phyloP scores from a whole-genome alignment of 2,113 vertebrate genomes.

The Hippocampus barbouri region DNA sequence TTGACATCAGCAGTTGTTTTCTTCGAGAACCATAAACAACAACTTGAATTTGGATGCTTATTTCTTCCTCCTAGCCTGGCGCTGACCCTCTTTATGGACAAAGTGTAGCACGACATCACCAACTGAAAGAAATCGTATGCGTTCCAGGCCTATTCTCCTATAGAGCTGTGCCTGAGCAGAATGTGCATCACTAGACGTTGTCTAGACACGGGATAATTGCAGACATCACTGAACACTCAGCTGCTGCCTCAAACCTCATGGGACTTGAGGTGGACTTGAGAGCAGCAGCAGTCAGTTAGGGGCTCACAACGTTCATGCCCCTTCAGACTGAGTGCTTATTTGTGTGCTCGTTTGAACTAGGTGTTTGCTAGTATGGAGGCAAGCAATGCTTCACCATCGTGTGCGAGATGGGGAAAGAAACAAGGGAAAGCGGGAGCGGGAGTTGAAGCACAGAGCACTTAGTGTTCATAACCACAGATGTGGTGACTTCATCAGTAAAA shows the following conservation, averaged over 20 bases:
- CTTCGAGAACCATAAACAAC: neutral
- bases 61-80: slow-evolving; percentile 12
- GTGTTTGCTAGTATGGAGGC: slow-evolving; percentile 17
- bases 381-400: slow-evolving; percentile 2
- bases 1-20: neutral
- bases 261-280: slow-evolving; percentile 81
- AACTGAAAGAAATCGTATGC: slow-evolving; percentile 32
- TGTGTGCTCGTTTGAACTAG: slow-evolving; percentile 4
- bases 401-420: slow-evolving; percentile 20
- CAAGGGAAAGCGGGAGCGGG: slow-evolving; percentile 14
- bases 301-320: slow-evolving; percentile 17
- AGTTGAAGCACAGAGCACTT: slow-evolving; percentile 38
- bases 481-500: slow-evolving; percentile 66
- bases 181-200: slow-evolving; percentile 85
- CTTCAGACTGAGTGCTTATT: slow-evolving; percentile 17
- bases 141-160: slow-evolving; percentile 41
- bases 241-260: slow-evolving; percentile 77
- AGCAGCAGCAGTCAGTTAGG: slow-evolving; percentile 60
- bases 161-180: slow-evolving; percentile 34
- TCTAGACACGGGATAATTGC: slow-evolving; percentile 94
- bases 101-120: slow-evolving; percentile 33
- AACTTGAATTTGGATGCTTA: neutral
- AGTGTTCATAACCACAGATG: slow-evolving; percentile 59
- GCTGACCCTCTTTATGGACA: slow-evolving; percentile 29
- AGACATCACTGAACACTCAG: slow-evolving; percentile 87